Percentiles rank a stretch among this genome's conserved stretches.
Conservation (phyloP, 2,888 invertebrate genomes). For the Drosophila barbarae region DNA sequence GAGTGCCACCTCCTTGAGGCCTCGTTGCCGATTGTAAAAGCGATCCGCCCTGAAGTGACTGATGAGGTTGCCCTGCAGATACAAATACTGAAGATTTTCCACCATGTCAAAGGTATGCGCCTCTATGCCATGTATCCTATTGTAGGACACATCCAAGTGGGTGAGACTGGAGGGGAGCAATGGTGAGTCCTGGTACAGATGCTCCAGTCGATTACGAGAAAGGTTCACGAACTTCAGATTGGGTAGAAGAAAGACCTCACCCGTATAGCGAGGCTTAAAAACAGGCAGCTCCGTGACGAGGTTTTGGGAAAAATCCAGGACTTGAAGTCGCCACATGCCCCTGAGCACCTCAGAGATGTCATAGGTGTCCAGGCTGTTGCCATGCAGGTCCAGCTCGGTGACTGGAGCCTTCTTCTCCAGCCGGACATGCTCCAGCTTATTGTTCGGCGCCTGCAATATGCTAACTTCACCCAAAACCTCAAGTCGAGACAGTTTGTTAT, state of each 20-base stretch:
- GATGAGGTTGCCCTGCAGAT: background rate
- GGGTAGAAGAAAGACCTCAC: background rate
- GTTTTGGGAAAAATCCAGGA: background rate
- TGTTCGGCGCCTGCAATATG: background rate
- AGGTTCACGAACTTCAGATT: background rate
- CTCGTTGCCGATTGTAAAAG: background rate
- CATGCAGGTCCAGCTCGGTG: background rate
- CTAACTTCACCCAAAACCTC: background rate
- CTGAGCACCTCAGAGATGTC: background rate
- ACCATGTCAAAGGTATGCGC: background rate
- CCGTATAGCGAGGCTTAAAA: background rate
- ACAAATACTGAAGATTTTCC: background rate
- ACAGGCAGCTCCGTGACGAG: background rate
- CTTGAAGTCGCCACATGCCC: background rate
- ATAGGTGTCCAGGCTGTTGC: background rate
- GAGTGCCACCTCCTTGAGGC: background rate
- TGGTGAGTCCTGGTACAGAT: background rate
- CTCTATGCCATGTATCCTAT: background rate
- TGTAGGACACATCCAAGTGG: slow-evolving; percentile 2
- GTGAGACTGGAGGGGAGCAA: background rate
- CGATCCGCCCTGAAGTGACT: background rate
- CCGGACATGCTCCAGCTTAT: background rate
- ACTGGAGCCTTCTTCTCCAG: background rate
- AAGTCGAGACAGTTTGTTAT: background rate
- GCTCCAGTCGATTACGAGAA: background rate